These are phyloP conservation scores for Bombus balteatus DNA, from an alignment of 1,140 invertebrate genomes.

Conservation along the genomic window DNA sequence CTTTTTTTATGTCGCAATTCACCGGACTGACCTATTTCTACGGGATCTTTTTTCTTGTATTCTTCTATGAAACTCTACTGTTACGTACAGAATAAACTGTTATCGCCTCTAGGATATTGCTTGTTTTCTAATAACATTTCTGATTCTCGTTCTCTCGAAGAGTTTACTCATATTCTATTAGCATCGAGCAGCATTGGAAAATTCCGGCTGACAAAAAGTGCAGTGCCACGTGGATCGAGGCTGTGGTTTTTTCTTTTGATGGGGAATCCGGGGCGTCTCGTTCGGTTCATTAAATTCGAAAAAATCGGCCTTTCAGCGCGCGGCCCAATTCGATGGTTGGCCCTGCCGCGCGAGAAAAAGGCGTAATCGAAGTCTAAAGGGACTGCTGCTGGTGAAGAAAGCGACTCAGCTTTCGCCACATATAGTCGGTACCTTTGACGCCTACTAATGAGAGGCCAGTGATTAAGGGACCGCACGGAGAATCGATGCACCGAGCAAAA, in stretches of 20 bases:
- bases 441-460: constrained; percentile 70
- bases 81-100: too few relatives aligned
- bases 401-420: constrained; percentile 54
- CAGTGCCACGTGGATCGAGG: neutral
- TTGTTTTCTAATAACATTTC: neutral
- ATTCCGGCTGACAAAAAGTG: neutral
- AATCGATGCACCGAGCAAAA: constrained; percentile 38
- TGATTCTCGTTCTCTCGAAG: neutral
- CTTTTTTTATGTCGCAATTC: neutral
- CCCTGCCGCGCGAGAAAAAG: constrained; percentile 54
- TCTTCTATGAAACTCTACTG: neutral
- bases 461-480: constrained; percentile 64
- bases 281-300: constrained; percentile 66
- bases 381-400: constrained; percentile 56
- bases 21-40: neutral
- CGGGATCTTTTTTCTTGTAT: rapidly evolving
- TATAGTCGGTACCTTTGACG: constrained; percentile 71
- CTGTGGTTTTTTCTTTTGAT: neutral
- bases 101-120: too few relatives aligned
- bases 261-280: constrained; percentile 41
- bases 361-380: constrained; percentile 65
- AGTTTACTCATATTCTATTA: neutral
- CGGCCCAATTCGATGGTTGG: constrained; percentile 42
- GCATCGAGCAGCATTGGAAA: neutral
- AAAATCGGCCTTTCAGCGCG: constrained; percentile 61